Percentiles rank a stretch among this genome's conserved stretches.
These are phyloP conservation scores for Xerus inauris DNA, from an alignment of 2,113 vertebrate species.

Conservation along the genomic window DNA sequence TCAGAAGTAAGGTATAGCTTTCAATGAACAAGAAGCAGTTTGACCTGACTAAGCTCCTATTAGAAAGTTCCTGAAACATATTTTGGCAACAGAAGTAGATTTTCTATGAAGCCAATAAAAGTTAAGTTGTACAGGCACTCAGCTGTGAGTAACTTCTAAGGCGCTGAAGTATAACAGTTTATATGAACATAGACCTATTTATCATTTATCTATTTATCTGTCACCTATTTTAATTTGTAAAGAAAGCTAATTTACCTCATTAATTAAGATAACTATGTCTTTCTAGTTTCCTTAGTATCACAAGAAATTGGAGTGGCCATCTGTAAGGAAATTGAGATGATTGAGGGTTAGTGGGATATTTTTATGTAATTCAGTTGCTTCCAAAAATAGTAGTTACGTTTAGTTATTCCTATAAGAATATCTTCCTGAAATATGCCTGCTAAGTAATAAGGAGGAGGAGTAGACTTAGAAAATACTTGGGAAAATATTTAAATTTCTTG, in stretches of 20 bases:
- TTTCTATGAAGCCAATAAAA: neutral
- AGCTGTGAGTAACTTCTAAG: neutral
- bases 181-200: neutral
- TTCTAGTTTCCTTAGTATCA: neutral
- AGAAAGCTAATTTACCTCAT: neutral
- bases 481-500: neutral
- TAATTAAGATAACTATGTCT: neutral
- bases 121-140: neutral
- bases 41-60: neutral
- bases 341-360: neutral
- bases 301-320: neutral
- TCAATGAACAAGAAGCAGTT: neutral
- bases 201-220: too few relatives aligned
- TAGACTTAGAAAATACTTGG: neutral
- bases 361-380: conserved; percentile 22
- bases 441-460: neutral
- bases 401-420: neutral
- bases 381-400: neutral
- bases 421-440: neutral
- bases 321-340: neutral
- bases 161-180: neutral
- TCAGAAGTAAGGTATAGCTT: neutral
- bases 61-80: neutral
- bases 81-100: neutral
- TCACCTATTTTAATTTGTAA: neutral